Base-by-base conservation (phyloP, 2,888 invertebrate genomes). In the Drosophila longiperda region DNA sequence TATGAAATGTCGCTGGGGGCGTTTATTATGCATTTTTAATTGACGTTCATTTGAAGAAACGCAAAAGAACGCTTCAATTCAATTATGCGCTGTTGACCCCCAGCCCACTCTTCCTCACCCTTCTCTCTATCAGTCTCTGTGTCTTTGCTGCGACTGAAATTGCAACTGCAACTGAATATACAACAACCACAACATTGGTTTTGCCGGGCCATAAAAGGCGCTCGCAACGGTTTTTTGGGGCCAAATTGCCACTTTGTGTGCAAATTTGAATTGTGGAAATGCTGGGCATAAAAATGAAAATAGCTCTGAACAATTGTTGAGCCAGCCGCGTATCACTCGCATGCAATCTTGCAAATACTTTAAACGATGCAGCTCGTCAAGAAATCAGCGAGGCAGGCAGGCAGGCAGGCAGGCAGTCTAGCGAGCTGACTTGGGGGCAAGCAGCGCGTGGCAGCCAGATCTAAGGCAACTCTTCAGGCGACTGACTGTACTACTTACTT, bases 181-280 rank as follows among this genome's bases (percentile, higher is more conserved):
- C 23, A 50, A 58, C 26, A 26, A 38, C 80, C 68, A 54, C 58
- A 64, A 53, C 38, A 58, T 34, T 38, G 50, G 49, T 26, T 54
- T 26, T 54, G 48, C 60, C 66, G 40, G 61, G 73, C 84, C 89
- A 87, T 89, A 87, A 90, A 90, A 87, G 89, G 87, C 80, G 78
- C 82, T 80, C 65, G 73, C 89, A 87, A 90, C 90, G 84, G 82
- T 90, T 90, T 79, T 36, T 36, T 73, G 63, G 78, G 82, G 82
- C 84, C 73, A 87, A 90, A 91, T 83, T 89, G 90, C 86, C 88
- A 91, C 83, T 90, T 90, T 90, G 90, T 91, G 91, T 90, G 90
- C 91, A 90, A 91, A 90, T 90, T 83, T 83, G 84, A 88, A 83
- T 83, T 84, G 87, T 82, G 82, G 75, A 90, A 90, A 83, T 82